Percentiles rank a stretch among this genome's conserved stretches.
Conservation (phyloP, 2,888 invertebrate species). For the Drosophila conformis region DNA sequence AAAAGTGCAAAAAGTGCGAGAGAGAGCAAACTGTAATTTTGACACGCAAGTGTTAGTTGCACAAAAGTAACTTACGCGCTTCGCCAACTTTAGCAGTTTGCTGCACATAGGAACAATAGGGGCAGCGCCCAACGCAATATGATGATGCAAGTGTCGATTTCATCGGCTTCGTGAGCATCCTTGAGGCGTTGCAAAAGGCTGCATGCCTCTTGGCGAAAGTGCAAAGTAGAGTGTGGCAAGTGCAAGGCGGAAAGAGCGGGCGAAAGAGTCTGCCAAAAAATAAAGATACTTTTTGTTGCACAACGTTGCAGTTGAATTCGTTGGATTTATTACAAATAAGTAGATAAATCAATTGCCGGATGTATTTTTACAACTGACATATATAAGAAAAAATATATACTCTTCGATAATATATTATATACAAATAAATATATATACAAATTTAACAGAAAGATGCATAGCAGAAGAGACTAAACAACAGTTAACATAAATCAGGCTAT, state of each 20-base stretch:
- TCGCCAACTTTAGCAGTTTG: constrained; percentile 82
- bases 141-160: constrained; percentile 64
- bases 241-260: not conserved
- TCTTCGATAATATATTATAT: too few species aligned
- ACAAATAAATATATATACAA: not conserved
- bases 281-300: not conserved
- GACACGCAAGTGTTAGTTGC: constrained; percentile 4
- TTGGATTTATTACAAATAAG: not conserved
- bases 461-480: not conserved
- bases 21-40: constrained; percentile 18
- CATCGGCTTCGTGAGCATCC: constrained; percentile 83
- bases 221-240: constrained; percentile 31
- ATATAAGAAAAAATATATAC: not conserved
- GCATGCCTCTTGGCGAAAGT: constrained; percentile 87
- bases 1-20: not conserved
- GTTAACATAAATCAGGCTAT: not conserved
- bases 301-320: not conserved
- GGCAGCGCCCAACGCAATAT: constrained; percentile 80
- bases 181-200: constrained; percentile 84
- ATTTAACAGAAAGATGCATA: not conserved
- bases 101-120: constrained; percentile 83
- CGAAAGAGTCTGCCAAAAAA: not conserved
- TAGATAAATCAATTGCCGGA: not conserved
- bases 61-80: constrained; percentile 80
- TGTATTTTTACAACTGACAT: not conserved